Percentiles rank a stretch among this genome's conserved stretches.
Conservation (phyloP, 53 echinoderm and acorn worm genomes). For the Luidia sarsii region DNA sequence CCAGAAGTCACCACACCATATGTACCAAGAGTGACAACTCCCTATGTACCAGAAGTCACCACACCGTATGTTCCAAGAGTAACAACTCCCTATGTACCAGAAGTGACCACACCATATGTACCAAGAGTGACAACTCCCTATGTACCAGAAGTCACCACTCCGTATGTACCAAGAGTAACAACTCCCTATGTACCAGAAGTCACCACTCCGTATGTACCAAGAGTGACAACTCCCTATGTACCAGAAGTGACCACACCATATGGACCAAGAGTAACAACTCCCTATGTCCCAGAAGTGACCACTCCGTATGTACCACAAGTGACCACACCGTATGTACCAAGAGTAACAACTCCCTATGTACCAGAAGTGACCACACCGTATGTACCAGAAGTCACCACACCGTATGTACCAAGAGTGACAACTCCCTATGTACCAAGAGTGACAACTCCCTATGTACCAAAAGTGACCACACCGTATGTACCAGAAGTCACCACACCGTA, state of each 20-base stretch:
- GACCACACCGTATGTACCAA: not conserved
- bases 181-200: not conserved
- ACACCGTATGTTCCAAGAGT: not conserved
- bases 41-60: not conserved
- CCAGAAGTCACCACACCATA: slow-evolving; percentile 10
- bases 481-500: not conserved
- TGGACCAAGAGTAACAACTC: not conserved
- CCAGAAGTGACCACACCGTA: not conserved
- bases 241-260: slow-evolving; percentile 8
- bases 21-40: not conserved
- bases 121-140: slow-evolving; percentile 4
- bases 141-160: not conserved
- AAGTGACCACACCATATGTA: slow-evolving; percentile 6
- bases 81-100: not conserved
- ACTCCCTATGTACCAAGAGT: too few relatives aligned
- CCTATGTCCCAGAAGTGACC: not conserved
- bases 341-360: not conserved
- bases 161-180: not conserved
- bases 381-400: not conserved
- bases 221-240: not conserved
- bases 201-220: not conserved
- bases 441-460: slow-evolving; percentile 5
- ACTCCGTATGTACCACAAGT: not conserved
- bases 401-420: too few relatives aligned
- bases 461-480: not conserved